Evolutionary conservation across 2,888 invertebrate genomes (phyloP), one percentile per base, ranked within the genome.

Genomic region (Dryobotodes eremita): DNA sequence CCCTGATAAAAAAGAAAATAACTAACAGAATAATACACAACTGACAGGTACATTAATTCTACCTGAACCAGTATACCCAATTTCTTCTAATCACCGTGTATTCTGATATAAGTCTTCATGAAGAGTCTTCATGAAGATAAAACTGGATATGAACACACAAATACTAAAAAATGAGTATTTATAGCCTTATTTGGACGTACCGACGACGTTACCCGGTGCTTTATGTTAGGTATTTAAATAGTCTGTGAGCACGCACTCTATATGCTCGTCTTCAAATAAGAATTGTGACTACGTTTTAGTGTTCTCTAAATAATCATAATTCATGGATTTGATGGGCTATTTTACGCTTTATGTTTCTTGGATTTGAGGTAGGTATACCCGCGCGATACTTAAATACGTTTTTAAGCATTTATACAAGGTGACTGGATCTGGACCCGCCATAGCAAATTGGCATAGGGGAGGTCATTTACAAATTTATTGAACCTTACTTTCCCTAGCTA

Each of bases 151-250:
- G 66, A 61, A 62, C 70, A 71, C 57, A 64, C 75, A 74, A 77
- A 79, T 78, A 83, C 80, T 59, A 71, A 75, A 77, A 79, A 85
- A 80, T 79, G 46, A 85, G 86, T 86, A 85, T 86, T 86, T 86
- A 85, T 86, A 26, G 64, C 59, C 48, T 77, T 71, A 77, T 84
- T 84, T 57, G 53, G 62, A 61, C 55, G 42, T 64, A 79, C 72
- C 26, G 73, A 81, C 26, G 73, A 81, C 71, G 55, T 68, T 59
- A 66, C 13, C 57, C 71, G 78, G 79, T 78, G 75, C 53, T 79
- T 71, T 77, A 75, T 75, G 69, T 83, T 74, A 48, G 26, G 46
- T 53, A 74, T 74, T 57, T 62, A 84, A 85, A 86, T 80, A 69
- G 85, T 31, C 75, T 66, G 48, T 48, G 62, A 71, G 57, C 87